Conservation (phyloP, 2,113 vertebrate species). For the Pollachius pollachius region DNA sequence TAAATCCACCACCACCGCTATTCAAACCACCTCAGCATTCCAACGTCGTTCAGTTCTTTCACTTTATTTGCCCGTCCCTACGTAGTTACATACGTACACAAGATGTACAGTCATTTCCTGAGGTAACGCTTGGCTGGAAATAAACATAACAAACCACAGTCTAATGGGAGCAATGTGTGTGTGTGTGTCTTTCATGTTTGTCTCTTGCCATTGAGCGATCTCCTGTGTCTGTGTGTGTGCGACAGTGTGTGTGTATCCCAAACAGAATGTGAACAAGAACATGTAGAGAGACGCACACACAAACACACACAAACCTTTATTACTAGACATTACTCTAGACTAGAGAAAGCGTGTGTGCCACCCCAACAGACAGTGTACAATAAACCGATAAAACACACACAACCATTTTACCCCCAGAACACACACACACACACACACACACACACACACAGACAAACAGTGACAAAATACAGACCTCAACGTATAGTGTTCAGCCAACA, state of each 20-base stretch:
- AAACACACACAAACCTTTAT: not conserved
- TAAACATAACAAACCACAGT: constrained; percentile 60
- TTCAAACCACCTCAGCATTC: no score
- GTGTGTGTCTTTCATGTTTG: constrained; percentile 7
- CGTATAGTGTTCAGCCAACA: not conserved
- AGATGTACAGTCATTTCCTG: constrained; percentile 42
- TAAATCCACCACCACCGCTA: no score
- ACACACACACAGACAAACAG: constrained; percentile 18
- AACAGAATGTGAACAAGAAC: not conserved
- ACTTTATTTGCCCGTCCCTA: no score
- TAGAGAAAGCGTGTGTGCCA: not conserved
- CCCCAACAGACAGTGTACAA: no score
- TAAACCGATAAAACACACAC: no score
- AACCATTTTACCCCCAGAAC: no score
- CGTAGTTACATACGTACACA: not conserved
- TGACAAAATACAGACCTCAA: not conserved
- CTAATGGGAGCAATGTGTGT: constrained; percentile 65
- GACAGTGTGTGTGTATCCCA: constrained; percentile 12
- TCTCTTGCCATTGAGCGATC: not conserved
- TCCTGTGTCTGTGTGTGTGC: constrained; percentile 18
- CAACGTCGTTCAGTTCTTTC: no score
- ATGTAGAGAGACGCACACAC: not conserved
- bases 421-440: constrained; percentile 10
- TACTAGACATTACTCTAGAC: not conserved
- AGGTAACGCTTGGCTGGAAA: constrained; percentile 49